Conservation (phyloP, 2,888 invertebrate species). For the Cantharis nigra region DNA sequence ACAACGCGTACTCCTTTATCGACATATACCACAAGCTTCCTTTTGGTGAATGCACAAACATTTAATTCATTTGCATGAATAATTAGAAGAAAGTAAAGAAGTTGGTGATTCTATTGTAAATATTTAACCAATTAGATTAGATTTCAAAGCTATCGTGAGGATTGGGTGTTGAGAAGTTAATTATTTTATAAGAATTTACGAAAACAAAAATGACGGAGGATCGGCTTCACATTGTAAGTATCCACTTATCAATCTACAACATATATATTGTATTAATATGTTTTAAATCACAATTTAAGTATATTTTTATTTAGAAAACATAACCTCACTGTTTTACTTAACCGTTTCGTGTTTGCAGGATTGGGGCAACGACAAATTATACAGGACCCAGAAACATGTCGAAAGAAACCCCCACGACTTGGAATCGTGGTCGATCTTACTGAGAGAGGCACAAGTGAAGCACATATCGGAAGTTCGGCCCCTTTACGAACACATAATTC, state of each 20-base stretch:
- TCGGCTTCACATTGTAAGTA: slow-evolving; percentile 7
- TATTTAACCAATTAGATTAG: background rate
- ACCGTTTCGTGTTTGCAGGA: slow-evolving; percentile 64
- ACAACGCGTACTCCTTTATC: background rate
- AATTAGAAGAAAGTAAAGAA: background rate
- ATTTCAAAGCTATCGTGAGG: background rate
- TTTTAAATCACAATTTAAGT: slow-evolving; percentile 29
- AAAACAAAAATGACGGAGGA: slow-evolving; percentile 26
- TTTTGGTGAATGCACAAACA: background rate
- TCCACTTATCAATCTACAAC: background rate
- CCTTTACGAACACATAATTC: slow-evolving; percentile 92
- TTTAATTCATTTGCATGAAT: background rate
- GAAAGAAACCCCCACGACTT: slow-evolving; percentile 91
- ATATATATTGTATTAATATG: background rate
- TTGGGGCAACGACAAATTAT: slow-evolving; percentile 86
- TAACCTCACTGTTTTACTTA: background rate
- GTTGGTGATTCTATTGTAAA: background rate
- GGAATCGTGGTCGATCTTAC: slow-evolving; percentile 96
- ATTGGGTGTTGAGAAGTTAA: background rate
- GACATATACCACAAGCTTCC: background rate
- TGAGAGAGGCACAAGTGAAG: slow-evolving; percentile 89
- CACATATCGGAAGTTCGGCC: slow-evolving; percentile 87
- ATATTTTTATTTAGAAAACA: background rate
- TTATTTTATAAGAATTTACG: background rate
- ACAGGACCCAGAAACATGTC: slow-evolving; percentile 81